A percentile compares a stretch with the other conserved stretches of the same genome.
Evolutionary conservation across 2,888 invertebrate species (phyloP).

Genomic region (Helobdella robusta): DNA sequence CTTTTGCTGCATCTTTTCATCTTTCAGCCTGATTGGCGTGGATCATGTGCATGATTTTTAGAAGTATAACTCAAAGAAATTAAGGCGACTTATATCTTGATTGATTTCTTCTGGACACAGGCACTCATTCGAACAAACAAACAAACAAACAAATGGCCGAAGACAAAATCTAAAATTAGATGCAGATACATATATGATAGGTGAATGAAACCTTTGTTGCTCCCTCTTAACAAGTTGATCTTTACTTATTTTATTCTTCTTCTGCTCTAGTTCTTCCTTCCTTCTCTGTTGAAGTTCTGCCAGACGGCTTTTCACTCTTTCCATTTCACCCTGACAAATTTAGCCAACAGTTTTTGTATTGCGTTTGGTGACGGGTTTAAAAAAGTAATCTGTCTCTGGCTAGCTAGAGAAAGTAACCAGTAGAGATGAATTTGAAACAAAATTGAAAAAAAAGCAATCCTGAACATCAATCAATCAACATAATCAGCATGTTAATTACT

Average conservation of each 20-base stretch:
- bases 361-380: too few relatives aligned
- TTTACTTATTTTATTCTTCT: slow-evolving; percentile 71
- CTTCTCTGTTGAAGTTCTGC: slow-evolving; percentile 79
- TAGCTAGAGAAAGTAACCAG: too few relatives aligned
- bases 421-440: too few relatives aligned
- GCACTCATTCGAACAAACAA: neutral
- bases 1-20: slow-evolving; percentile 60
- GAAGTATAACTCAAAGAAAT: too few relatives aligned
- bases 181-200: too few relatives aligned
- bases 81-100: neutral
- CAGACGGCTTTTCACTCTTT: slow-evolving; percentile 46
- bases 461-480: too few relatives aligned
- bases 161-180: too few relatives aligned
- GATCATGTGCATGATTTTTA: neutral
- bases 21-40: slow-evolving; percentile 57
- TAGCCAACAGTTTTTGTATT: too few relatives aligned
- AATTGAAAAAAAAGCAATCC: too few relatives aligned
- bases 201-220: slow-evolving; percentile 26
- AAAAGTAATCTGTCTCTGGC: too few relatives aligned
- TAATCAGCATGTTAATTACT: too few relatives aligned
- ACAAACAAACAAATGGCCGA: neutral
- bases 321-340: slow-evolving; percentile 34
- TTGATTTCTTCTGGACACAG: neutral
- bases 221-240: slow-evolving; percentile 59
- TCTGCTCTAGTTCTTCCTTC: slow-evolving; percentile 79